Evolutionary conservation across 1,140 invertebrate species (phyloP), one percentile per base, ranked within the genome.

Genomic region (Bombus consobrinus): DNA sequence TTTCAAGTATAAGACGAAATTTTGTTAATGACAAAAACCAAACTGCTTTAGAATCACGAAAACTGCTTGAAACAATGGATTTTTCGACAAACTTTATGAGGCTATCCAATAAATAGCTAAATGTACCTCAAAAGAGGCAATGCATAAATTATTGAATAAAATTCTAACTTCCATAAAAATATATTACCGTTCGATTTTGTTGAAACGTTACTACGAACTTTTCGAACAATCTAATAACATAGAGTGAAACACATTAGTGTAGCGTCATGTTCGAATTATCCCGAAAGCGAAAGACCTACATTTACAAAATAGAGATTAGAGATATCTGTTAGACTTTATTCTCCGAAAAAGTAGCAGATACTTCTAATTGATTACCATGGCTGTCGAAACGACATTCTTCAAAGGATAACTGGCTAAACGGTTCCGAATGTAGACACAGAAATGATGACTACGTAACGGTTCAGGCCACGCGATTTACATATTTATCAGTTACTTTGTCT

Each of bases 381-480:
- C 13, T 22, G 12, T 37, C 43, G 13, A 69, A 59, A 62, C 81
- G 34, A 59, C 73, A 82, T 81, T 87, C 66, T 85, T 86, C 79
- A 37, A 64, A 18, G n/a, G 73, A 74, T n/a, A 71, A 81, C 64
- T 59, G 39, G 22, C 10, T 43, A 79, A 90, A 89, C 77, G 73
- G 89, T 89, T 86, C 53, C 59, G 68, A 66, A 32, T 62, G 43
- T 64, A n/a, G 43, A 76, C 88, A 37, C 18, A 86, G 34, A 78
- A 89, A 85, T 83, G 80, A 74, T 71, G 86, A 59, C 85, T 84
- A 87, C 74, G 86, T 93, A 93, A 93, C 92, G 93, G 92, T 93
- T 90, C 88, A 73, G 25, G 76, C 79, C 87, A 90, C 90, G 91
- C 87, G 90, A 93, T 93, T 93, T 92, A 93, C 92, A 93, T 93